Base-by-base conservation (phyloP, 2,888 invertebrate genomes). In the Nowickia ferox region DNA sequence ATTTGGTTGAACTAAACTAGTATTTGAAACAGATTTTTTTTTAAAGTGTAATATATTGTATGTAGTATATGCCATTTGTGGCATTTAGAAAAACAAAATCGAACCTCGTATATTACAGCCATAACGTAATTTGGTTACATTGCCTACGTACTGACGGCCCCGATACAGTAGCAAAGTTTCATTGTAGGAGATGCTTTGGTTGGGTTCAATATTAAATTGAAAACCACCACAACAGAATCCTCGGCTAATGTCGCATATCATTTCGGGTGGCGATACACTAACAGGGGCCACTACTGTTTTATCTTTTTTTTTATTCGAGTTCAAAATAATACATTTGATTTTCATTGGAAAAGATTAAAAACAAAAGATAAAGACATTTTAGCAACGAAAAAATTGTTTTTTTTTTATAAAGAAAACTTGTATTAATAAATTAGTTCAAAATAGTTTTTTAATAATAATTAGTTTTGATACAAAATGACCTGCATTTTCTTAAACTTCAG, bases 221-320 rank as follows among this genome's bases (percentile, higher is more conserved):
- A 89, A 91, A 88, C 89, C 91, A 87, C 86, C 88, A 90, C 91
- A 90, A 90, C 90, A 91, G 88, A 90, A 89, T 89, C 89, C 90
- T 88, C 89, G 88, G 87, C 17, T 40, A 77, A 74, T 63, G 88
- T 90, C 90, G 87, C 90, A 90, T 88, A 89, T 89, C 55, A 75
- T 59, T 88, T 89, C 88, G 84, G 90, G 88, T 87, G 90, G 88
- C 61, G 89, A 88, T 87, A 88, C 89, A 81, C 88, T 89, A 89
- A 90, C 65, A 11, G 69, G 74, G 82, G 61, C 57, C 76, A 80
- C 84, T 69, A 61, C 3, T 68, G 19, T 42, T 51, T 57, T 55
- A 88, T 88, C 88, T 89, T 83, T 42, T 72, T 53, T 38, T 57
- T 46, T 69, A 69, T 22, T 1, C 89, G 87, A 86, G n/a, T 61